phyloP scores from a whole-genome alignment of 2,888 invertebrate species.

The Scaptomyza cyrtandrae region DNA sequence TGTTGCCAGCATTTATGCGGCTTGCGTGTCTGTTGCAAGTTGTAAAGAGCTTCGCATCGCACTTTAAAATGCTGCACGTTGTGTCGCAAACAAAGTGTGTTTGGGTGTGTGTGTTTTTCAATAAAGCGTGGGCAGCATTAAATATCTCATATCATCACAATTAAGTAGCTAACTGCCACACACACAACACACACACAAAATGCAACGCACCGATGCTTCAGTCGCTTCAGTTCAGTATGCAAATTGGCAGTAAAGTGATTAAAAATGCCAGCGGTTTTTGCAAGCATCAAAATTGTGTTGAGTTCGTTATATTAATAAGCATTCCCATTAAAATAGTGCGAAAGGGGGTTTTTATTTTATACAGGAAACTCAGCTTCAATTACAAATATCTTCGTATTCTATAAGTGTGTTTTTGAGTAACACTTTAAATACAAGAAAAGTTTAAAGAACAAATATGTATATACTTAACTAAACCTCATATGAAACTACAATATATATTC shows the following conservation, averaged over 20 bases:
- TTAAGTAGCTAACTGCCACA: slow-evolving; percentile 25
- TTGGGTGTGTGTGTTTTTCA: slow-evolving; percentile 4
- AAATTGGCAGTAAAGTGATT: slow-evolving; percentile 32
- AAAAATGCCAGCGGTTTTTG: slow-evolving; percentile 20
- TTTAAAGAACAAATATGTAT: neutral
- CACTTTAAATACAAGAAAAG: no score
- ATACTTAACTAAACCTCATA: neutral
- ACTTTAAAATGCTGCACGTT: slow-evolving; percentile 10
- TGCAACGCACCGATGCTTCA: slow-evolving; percentile 1
- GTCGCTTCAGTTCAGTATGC: slow-evolving; percentile 18
- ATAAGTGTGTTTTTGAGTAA: no score
- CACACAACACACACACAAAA: neutral
- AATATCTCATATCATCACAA: slow-evolving; percentile 28
- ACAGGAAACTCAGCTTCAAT: neutral
- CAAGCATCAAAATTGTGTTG: slow-evolving; percentile 6
- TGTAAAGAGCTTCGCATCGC: neutral
- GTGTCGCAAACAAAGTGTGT: neutral
- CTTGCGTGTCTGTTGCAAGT: slow-evolving; percentile 8
- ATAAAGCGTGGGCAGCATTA: slow-evolving; percentile 20
- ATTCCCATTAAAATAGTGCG: slow-evolving; percentile 8
- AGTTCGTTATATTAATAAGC: neutral
- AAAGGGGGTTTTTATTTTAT: neutral
- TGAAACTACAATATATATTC: slow-evolving; percentile 1
- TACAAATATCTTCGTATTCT: neutral
- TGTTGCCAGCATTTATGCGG: slow-evolving; percentile 24